These are phyloP conservation scores for Drosophila affinis DNA, from an alignment of 2,888 invertebrate genomes.

Conservation along the genomic window DNA sequence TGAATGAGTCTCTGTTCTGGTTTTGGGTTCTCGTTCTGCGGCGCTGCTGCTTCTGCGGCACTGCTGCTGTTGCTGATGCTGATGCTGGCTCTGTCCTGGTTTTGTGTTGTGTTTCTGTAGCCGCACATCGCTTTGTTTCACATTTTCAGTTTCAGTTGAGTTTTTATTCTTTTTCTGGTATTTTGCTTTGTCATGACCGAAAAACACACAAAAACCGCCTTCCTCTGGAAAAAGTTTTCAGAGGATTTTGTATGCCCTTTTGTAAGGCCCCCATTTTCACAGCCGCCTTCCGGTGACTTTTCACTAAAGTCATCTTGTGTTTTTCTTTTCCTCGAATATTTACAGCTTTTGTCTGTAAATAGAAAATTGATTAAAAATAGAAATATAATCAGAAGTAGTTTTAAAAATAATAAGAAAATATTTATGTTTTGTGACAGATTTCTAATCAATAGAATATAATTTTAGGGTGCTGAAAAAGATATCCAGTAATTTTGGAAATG, in stretches of 20 bases:
- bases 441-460: not conserved
- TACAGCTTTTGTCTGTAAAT: not conserved
- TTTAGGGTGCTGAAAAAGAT: not conserved
- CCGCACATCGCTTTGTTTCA: slow-evolving; percentile 55
- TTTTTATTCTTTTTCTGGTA: slow-evolving; percentile 20
- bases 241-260: slow-evolving; percentile 27
- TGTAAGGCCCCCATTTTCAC: not conserved
- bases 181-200: slow-evolving; percentile 48
- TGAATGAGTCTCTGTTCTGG: slow-evolving; percentile 40
- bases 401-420: not conserved
- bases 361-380: not conserved
- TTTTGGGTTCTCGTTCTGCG: slow-evolving; percentile 1
- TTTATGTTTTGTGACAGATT: not conserved
- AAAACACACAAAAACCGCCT: slow-evolving; percentile 43
- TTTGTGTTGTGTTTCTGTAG: slow-evolving; percentile 36
- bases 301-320: not conserved
- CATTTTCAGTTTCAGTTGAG: slow-evolving; percentile 48
- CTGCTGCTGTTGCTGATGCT: not conserved
- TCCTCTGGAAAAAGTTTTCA: slow-evolving; percentile 6
- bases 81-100: slow-evolving; percentile 19
- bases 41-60: not conserved
- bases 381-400: not conserved
- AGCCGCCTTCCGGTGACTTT: not conserved
- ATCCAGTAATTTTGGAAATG: no score
- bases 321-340: not conserved